Evolutionary conservation across 2,888 invertebrate species (phyloP), one percentile per base, ranked within the genome.

Genomic region (Caenorhabditis japonica): DNA sequence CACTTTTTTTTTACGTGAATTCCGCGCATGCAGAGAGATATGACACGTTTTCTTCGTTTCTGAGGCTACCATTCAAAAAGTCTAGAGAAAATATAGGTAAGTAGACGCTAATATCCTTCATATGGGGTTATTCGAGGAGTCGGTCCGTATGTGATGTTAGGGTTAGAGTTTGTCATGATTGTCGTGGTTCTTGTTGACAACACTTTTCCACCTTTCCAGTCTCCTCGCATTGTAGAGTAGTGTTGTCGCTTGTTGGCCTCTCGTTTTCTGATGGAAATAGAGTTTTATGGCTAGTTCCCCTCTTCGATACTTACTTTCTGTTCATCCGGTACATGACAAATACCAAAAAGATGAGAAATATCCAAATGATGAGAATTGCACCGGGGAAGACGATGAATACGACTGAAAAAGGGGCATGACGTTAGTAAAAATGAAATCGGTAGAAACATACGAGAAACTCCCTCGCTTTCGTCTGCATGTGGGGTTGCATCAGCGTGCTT

Each of bases 311-410:
- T 46, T 4, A 69, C 69, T 64, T 59, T 41, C 56, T 66, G 23
- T 41, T 73, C 61, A 61, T 69, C 49, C 75, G 52, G 44, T 77
- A 83, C 27, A 81, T 52, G n/a, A 61, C 75, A 7, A 64, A 30
- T 7, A 82, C 66, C 7, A 81, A 64, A 19, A 79, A 58, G n/a
- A 78, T 72, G 3, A 84, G 61, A 1, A 83, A 39, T 1, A 77
- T 46, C 84, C 84, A 84, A 25, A 80, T 71, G n/a, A 73, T 47
- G 30, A 74, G 46, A 3, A 82, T 53, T 10, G 70, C 77, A 4
- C 53, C 46, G 0, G 76, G 76, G 8, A 76, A 39, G 5, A 77
- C 46, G 12, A 82, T 36, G 49, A 76, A 78, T 10, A 82, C 62
- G 38, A 73, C 84, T 84, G 74, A 68, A 83, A 80, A 43, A 43